phyloP scores from a whole-genome alignment of 2,113 vertebrate species.

The Centropus bengalensis region DNA sequence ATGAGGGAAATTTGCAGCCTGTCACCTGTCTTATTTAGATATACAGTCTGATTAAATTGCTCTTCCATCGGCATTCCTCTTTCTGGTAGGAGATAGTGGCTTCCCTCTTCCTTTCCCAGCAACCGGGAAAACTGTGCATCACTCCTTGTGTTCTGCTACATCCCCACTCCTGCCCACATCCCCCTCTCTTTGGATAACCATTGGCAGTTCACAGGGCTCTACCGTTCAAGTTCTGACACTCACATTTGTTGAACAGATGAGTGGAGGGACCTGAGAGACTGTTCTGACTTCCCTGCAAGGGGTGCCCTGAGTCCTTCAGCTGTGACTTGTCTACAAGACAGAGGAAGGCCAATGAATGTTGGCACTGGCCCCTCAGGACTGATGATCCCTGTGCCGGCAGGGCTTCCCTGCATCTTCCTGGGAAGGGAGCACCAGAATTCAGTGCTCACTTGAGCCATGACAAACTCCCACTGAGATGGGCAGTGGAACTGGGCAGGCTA shows the following conservation, averaged over 20 bases:
- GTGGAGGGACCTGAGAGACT: background rate
- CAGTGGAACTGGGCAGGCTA: background rate
- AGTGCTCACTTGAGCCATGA: background rate
- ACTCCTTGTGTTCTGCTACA: background rate
- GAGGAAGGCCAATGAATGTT: background rate
- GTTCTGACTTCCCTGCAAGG: background rate
- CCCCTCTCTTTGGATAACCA: background rate
- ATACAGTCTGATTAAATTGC: background rate
- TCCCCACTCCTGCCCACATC: background rate
- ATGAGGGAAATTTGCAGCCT: background rate
- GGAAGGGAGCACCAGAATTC: background rate
- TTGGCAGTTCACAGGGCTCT: background rate
- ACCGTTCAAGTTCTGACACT: background rate
- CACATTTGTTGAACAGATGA: background rate
- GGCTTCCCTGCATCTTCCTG: background rate
- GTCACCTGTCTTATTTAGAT: background rate
- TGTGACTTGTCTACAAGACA: background rate
- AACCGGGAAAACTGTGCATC: background rate
- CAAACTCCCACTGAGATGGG: background rate
- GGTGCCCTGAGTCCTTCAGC: background rate
- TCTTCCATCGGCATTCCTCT: background rate
- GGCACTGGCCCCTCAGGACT: background rate
- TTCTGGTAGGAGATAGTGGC: constrained; percentile 17
- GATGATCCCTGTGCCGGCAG: background rate
- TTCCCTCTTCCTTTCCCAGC: constrained; percentile 24